A percentile compares a stretch with the other conserved stretches of the same genome.
Evolutionary conservation across 2,888 invertebrate species (phyloP).

Genomic region (Meghimatium bilineatum): DNA sequence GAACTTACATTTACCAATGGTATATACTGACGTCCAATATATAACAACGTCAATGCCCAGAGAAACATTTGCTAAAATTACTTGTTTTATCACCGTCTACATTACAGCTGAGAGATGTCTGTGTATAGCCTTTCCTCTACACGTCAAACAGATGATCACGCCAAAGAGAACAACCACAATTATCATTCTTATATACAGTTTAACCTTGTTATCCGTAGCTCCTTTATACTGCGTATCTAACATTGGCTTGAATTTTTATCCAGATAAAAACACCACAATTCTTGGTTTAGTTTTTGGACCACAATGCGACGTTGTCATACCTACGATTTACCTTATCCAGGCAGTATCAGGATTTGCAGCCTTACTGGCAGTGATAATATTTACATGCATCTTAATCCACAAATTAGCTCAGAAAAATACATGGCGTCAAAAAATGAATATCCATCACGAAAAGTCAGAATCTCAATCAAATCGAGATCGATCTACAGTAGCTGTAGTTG

Average conservation of each 20-base stretch:
- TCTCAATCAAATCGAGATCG: neutral
- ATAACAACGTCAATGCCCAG: neutral
- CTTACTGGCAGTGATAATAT: neutral
- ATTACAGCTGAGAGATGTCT: slow-evolving; percentile 16
- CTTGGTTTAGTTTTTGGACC: neutral
- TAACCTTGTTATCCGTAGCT: neutral
- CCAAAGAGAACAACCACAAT: neutral
- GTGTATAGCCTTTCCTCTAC: neutral
- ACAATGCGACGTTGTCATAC: neutral
- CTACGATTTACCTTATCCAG: neutral
- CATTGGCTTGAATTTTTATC: neutral
- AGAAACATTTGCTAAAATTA: neutral
- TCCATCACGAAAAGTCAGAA: neutral
- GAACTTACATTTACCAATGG: neutral
- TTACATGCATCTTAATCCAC: neutral
- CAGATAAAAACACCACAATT: neutral
- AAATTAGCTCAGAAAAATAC: neutral
- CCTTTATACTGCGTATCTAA: neutral
- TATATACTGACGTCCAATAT: neutral
- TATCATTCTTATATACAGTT: neutral
- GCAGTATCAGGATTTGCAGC: neutral
- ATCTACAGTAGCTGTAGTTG: neutral
- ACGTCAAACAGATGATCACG: neutral
- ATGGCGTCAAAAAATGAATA: neutral
- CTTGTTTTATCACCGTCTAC: neutral